These are phyloP conservation scores for Irena cyanogastra DNA, from an alignment of 2,113 vertebrate species.

Conservation along the genomic window DNA sequence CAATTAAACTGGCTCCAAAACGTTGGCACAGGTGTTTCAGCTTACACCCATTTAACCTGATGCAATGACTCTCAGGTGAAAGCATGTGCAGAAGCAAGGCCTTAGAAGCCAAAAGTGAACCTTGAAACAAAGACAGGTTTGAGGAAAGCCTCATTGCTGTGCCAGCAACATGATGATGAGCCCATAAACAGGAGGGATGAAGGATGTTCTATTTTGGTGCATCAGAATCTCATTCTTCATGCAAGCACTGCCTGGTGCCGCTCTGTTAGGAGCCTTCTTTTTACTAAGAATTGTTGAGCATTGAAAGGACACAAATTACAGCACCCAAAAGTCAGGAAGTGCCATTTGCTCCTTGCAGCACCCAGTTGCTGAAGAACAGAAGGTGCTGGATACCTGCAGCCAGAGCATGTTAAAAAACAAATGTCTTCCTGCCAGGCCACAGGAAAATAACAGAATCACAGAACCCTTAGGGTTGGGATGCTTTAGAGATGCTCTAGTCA, in stretches of 20 bases:
- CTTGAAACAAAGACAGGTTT: background rate
- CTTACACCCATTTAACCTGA: background rate
- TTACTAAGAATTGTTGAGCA: background rate
- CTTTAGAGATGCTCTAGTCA: background rate
- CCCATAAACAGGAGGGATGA: background rate
- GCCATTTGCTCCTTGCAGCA: background rate
- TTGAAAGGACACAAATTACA: background rate
- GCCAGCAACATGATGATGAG: background rate
- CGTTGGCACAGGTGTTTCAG: background rate
- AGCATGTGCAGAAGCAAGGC: background rate
- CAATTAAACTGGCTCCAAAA: background rate
- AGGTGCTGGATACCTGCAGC: background rate
- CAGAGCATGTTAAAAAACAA: background rate
- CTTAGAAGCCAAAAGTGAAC: background rate
- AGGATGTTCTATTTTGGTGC: background rate
- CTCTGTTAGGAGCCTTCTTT: background rate
- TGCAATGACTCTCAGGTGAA: background rate
- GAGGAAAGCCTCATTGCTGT: background rate
- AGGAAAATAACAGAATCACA: background rate
- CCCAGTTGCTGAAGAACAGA: background rate
- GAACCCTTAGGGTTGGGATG: background rate
- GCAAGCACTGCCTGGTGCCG: background rate
- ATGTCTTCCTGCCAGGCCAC: background rate
- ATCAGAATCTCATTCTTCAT: background rate
- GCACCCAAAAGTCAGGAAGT: fast-evolving